Conservation (phyloP, 2,888 invertebrate genomes). For the Sepiola atlantica region DNA sequence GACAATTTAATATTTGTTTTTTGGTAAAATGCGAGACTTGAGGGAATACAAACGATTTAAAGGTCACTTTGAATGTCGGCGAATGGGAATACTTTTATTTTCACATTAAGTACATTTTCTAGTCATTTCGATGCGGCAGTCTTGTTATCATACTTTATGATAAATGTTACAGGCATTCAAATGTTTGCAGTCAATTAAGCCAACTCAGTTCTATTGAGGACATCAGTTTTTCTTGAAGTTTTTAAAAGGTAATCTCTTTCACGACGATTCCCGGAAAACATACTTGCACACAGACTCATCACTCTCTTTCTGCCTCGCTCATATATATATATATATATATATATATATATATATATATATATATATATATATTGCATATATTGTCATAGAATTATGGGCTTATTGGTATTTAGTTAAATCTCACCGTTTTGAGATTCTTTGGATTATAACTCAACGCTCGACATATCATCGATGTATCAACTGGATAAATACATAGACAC, state of each 20-base stretch:
- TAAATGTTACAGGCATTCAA: background rate
- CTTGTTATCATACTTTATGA: background rate
- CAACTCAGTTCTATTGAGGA: fast-evolving
- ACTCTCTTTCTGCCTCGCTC: no score
- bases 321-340: background rate
- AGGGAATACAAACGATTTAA: background rate
- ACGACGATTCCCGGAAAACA: background rate
- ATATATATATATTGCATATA: no score
- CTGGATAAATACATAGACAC: no score
- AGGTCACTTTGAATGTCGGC: background rate
- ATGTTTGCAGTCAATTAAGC: background rate
- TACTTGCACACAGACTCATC: background rate
- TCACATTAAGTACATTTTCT: background rate
- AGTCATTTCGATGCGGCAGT: background rate
- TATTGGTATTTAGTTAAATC: no score
- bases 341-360: no score
- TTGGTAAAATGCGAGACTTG: background rate
- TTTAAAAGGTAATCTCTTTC: background rate
- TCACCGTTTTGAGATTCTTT: no score
- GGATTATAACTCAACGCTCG: no score
- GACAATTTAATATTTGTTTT: background rate
- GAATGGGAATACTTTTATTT: no score
- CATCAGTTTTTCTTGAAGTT: background rate
- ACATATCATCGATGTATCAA: no score
- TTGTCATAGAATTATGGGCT: no score